These are phyloP conservation scores for Watsonalla binaria DNA, from an alignment of 2,888 invertebrate species.

Conservation along the genomic window DNA sequence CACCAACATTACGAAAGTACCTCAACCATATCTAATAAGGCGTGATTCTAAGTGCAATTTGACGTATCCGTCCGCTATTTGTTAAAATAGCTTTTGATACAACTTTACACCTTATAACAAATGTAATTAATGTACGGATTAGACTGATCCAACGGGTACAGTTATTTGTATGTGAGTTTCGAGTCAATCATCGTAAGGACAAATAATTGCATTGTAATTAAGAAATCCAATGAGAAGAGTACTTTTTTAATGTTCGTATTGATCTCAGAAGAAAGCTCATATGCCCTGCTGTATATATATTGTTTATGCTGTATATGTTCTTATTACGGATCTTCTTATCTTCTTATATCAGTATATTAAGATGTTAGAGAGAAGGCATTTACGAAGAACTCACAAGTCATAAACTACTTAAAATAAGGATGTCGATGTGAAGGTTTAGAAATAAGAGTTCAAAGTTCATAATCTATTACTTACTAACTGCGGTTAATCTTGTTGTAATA, in stretches of 20 bases:
- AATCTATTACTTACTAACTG: not conserved
- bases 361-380: not conserved
- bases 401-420: no score
- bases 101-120: conserved; percentile 26
- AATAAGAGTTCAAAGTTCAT: not conserved
- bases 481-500: not conserved
- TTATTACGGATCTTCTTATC: no score
- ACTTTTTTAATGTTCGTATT: no score
- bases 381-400: no score
- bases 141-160: not conserved
- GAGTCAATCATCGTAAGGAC: no score
- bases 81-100: conserved; percentile 36
- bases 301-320: no score
- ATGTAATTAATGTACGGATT: conserved; percentile 12
- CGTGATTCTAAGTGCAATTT: conserved; percentile 33
- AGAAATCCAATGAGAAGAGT: no score
- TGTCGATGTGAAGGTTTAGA: no score
- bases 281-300: no score
- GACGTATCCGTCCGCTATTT: conserved; percentile 42
- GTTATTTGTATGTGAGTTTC: not conserved
- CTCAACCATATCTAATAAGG: not conserved
- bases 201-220: no score
- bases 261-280: no score
- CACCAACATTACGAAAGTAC: conserved; percentile 27
- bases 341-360: not conserved